Evolutionary conservation across 2,113 vertebrate species (phyloP).

Genomic region (Natator depressus): DNA sequence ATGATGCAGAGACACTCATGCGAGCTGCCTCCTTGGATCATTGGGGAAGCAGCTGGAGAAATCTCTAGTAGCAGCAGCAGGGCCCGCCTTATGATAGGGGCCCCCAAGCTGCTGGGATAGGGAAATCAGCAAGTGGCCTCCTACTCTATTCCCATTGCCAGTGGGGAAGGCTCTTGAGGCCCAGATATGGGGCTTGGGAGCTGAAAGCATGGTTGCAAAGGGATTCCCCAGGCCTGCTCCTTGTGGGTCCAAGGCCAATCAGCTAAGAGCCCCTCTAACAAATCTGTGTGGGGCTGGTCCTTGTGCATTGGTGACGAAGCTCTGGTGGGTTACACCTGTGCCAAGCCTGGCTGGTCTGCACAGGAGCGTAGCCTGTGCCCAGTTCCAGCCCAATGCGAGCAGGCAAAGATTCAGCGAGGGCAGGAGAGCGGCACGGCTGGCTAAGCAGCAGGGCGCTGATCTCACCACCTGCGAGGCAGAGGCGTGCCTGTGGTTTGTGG

Average conservation of each 20-base stretch:
- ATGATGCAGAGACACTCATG: not conserved
- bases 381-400: too few species aligned
- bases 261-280: not conserved
- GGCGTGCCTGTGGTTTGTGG: not conserved
- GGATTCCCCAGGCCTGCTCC: not conserved
- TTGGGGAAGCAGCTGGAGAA: not conserved
- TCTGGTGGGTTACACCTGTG: not conserved
- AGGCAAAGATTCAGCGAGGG: too few species aligned
- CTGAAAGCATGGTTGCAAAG: not conserved
- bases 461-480: too few species aligned
- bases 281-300: not conserved
- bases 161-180: not conserved
- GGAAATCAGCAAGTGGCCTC: not conserved
- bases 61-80: not conserved
- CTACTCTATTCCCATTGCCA: not conserved
- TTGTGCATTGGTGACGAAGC: not conserved
- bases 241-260: not conserved
- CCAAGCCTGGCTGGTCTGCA: not conserved
- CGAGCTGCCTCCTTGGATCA: not conserved
- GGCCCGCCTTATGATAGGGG: not conserved
- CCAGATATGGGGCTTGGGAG: not conserved
- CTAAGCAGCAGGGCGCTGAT: too few species aligned
- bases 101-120: not conserved
- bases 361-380: too few species aligned
- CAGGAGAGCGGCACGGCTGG: too few species aligned